Evolutionary conservation across 2,113 vertebrate genomes (phyloP).

Genomic region (Oreochromis niloticus): DNA sequence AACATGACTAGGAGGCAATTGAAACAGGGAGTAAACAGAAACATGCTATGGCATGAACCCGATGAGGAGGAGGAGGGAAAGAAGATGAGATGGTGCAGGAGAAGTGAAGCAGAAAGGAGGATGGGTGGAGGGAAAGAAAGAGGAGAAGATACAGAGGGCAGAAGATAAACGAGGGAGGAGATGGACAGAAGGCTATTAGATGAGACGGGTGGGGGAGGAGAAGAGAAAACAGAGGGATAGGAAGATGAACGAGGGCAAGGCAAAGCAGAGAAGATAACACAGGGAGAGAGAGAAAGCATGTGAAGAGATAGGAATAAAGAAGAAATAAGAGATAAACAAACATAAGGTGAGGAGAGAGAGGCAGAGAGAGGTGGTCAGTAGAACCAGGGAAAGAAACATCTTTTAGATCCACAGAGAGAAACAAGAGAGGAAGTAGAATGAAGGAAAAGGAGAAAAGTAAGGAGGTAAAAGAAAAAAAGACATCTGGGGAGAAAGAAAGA

Average conservation of each 20-base stretch:
- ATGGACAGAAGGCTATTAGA: not conserved
- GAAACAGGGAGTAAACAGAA: not conserved
- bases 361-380: not conserved
- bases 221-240: not conserved
- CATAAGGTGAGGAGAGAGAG: not conserved
- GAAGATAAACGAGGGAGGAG: not conserved
- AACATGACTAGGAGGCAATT: not conserved
- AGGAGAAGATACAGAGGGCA: not conserved
- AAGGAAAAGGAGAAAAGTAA: not conserved
- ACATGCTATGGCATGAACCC: not conserved
- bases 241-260: not conserved
- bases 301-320: not conserved
- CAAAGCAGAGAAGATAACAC: not conserved
- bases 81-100: not conserved
- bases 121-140: not conserved
- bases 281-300: not conserved
- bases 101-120: conserved; percentile 20
- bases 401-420: not conserved
- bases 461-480: not conserved
- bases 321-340: not conserved
- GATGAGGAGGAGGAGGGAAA: not conserved
- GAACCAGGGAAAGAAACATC: not conserved
- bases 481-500: not conserved
- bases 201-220: not conserved
- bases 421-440: not conserved